Conservation (phyloP, 2,797 vertebrate species). For the Malurus leucopterus region DNA sequence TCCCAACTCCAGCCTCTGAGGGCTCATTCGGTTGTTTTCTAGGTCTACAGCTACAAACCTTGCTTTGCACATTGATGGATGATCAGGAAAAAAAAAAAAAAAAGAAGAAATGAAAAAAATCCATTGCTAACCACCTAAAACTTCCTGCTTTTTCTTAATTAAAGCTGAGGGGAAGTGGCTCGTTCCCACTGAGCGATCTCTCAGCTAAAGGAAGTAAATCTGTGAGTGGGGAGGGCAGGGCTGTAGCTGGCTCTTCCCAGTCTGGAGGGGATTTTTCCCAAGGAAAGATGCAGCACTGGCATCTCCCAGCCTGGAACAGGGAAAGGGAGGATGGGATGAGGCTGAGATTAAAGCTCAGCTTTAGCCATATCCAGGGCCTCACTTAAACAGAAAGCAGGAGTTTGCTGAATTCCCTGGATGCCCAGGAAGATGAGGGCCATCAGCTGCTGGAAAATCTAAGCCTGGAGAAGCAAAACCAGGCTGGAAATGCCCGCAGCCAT, state of each 20-base stretch:
- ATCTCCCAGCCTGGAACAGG: neutral
- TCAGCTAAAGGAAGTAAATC: neutral
- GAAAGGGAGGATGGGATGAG: neutral
- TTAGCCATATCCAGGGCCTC: neutral
- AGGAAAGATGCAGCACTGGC: neutral
- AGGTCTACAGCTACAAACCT: neutral
- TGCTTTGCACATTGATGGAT: neutral
- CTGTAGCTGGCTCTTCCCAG: neutral
- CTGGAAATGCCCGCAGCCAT: neutral
- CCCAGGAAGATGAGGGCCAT: neutral
- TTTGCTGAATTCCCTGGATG: neutral
- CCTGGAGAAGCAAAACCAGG: neutral
- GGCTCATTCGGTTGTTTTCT: neutral
- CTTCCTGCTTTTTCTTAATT: neutral
- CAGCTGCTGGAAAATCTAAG: neutral
- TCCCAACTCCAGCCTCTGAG: neutral
- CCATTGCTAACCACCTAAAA: neutral
- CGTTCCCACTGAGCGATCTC: neutral
- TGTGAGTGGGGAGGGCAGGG: neutral
- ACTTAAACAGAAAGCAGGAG: neutral
- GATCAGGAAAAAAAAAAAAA: neutral
- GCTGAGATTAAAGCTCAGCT: neutral
- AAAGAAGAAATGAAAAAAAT: neutral
- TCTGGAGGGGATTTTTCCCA: neutral
- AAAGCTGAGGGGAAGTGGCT: neutral